Evolutionary conservation across 2,113 vertebrate species (phyloP).

Genomic region (Actenoides lindsayi): DNA sequence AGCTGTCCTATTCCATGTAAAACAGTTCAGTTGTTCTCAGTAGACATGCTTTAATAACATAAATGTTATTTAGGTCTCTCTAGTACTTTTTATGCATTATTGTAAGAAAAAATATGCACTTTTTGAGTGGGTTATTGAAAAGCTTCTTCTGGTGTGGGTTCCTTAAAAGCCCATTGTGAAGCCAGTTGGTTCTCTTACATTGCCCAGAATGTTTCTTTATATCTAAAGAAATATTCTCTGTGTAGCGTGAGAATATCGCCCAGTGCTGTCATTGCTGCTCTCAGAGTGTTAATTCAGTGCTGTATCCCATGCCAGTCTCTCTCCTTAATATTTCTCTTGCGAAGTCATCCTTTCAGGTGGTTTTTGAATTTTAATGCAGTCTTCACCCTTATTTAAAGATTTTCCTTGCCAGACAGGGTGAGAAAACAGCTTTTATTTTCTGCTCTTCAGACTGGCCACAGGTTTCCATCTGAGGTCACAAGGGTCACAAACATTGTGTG

Average conservation of each 20-base stretch:
- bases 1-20: background rate
- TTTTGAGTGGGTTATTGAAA: background rate
- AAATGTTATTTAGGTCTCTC: background rate
- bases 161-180: background rate
- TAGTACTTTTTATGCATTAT: background rate
- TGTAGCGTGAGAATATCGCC: background rate
- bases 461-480: background rate
- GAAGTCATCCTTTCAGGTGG: background rate
- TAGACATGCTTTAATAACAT: background rate
- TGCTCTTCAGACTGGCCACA: background rate
- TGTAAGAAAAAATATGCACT: background rate
- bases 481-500: background rate
- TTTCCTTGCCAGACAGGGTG: background rate
- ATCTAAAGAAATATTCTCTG: background rate
- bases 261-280: background rate
- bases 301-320: background rate
- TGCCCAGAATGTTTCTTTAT: background rate
- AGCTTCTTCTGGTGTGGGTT: background rate
- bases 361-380: background rate
- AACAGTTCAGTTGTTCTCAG: background rate
- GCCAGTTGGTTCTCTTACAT: background rate
- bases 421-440: background rate
- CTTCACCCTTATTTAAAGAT: background rate
- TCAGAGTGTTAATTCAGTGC: background rate
- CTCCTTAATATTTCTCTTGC: background rate